Base-by-base conservation (phyloP, 2,797 vertebrate species). In the Merluccius polli region DNA sequence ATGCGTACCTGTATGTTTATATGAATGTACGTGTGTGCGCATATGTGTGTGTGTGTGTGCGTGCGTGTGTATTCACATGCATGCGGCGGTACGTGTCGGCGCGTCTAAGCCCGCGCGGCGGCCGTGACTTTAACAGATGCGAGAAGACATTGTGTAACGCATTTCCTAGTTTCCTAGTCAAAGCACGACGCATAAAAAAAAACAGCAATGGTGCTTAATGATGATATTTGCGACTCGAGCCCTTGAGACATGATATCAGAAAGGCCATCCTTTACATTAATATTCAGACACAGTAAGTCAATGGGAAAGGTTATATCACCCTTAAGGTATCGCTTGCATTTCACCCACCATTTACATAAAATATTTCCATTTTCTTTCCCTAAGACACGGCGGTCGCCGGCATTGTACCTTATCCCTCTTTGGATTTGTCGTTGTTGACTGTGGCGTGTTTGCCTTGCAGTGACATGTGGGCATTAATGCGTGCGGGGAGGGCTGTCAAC, bases 301-400 rank as follows among this genome's bases (percentile, higher is more conserved):
- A 79, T 65, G 31, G 80, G 72, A 84, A 80, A 89, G 78, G 75
- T 87, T 86, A 87, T 87, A 75, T 79, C 38, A 41, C 77, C 85
- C 82, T 82, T 80, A 82, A 86, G 86, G 84, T 79, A 79, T 70
- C 24, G n/a, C 75, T 87, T 83, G 75, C 82, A 83, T 85, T 85
- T 52, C 33, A 70, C 85, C 89, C 90, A 90, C 87, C 73, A 15
- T 83, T 80, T 80, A 83, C 82, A 85, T 83, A 85, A 89, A 84
- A 84, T 10, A 82, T 88, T 88, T 87, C 79, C 73, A 85, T 90
- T 87, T 87, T 84, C 36, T 73, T 72, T 87, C 76, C 89, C 87
- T 83, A 85, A 82, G 86, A 85, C 82, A 79, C 76, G 29, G 74
- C 81, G 65, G 83, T 80, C 82, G 81, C 8, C 59, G 48, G 68